Evolutionary conservation across 2,888 invertebrate species (phyloP), one percentile per base, ranked within the genome.

Genomic region (Tridacna crocea): DNA sequence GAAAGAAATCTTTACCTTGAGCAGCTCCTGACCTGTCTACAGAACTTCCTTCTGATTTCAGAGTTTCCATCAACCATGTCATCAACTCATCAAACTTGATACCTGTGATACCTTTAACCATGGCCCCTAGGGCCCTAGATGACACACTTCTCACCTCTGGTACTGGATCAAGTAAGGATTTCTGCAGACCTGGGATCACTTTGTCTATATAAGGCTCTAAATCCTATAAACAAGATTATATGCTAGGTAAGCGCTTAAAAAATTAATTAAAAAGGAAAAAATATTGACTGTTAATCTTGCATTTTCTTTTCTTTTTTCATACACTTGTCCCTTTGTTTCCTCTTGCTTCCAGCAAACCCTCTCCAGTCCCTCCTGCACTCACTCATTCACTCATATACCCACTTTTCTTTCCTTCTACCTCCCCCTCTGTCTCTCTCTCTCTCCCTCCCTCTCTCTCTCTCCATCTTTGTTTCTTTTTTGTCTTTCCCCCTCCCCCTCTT

Each of bases 41-140:
- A 86, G 98, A 98, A 94, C 98, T 98, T 47, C 96, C 96, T 95
- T 99, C 99, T 0, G 98, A 98, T 3, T 99, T 98, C 58, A 99
- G 96, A 1, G 98, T 99, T 95, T 98, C 97, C 98, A 99, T 99
- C 83, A 99, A 95, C 99, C 99, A 99, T 24, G 99, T 99, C 90
- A 99, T 95, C 79, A 99, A 95, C 94, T 99, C 98, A 94, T 98
- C 98, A 95, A 99, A 99, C 92, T 98, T 98, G 77, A 97, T 96
- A 95, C 99, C 99, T 47, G 99, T 99, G 97, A 99, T 98, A 88
- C 98, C 99, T 88, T 97, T 96, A 68, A 99, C 98, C 98, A 99
- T 99, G 26, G 99, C 98, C 79, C 99, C 99, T 60, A 99, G 96
- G 0, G 99, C 99, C 84, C 98, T 96, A 0, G 99, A 98, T 0